These are phyloP conservation scores for Cyclopterus lumpus DNA, from an alignment of 2,797 vertebrate species.

Conservation along the genomic window DNA sequence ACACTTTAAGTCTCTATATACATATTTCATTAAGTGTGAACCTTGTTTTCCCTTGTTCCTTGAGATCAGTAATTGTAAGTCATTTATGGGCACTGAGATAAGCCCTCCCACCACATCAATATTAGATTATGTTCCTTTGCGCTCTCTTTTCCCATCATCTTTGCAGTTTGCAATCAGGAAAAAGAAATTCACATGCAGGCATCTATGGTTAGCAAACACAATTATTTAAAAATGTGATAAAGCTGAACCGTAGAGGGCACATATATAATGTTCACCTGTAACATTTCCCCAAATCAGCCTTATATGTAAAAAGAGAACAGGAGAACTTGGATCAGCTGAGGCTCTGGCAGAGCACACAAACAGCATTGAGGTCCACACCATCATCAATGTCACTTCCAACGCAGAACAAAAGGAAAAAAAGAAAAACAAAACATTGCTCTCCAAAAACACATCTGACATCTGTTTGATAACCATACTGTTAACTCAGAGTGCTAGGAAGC, in stretches of 20 bases:
- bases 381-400: background rate
- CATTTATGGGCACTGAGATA: background rate
- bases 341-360: background rate
- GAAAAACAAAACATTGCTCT: too few species aligned
- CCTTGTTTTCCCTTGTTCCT: background rate
- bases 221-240: background rate
- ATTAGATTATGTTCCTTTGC: background rate
- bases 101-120: background rate
- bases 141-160: background rate
- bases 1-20: background rate
- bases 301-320: background rate
- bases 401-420: too few species aligned
- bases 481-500: background rate
- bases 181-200: background rate
- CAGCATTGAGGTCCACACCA: background rate
- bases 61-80: background rate
- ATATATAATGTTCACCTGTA: background rate
- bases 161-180: background rate
- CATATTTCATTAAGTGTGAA: background rate
- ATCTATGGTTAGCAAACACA: background rate
- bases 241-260: background rate
- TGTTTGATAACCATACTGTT: background rate
- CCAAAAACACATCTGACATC: background rate
- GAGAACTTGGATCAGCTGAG: background rate
- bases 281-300: background rate